Evolutionary conservation across 2,888 invertebrate species (phyloP).

Genomic region (Stramonita haemastoma): DNA sequence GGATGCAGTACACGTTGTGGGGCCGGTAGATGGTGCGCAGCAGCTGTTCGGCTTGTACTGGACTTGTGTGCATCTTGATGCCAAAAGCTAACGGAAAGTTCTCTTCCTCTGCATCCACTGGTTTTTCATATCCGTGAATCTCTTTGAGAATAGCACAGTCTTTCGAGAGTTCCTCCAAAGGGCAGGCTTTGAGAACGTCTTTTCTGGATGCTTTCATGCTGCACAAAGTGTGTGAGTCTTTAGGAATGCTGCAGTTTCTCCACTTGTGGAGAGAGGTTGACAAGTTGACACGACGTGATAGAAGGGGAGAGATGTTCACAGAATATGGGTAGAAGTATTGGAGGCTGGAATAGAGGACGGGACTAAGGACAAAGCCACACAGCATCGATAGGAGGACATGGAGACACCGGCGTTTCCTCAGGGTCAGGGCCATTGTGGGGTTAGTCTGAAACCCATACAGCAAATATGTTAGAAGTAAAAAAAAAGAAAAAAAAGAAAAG

Average conservation of each 20-base stretch:
- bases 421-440: too few species aligned
- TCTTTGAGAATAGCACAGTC: slow-evolving; percentile 50
- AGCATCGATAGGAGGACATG: too few species aligned
- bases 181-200: neutral
- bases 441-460: too few species aligned
- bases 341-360: too few species aligned
- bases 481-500: too few species aligned
- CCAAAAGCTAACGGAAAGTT: slow-evolving; percentile 68
- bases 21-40: slow-evolving; percentile 70
- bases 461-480: too few species aligned
- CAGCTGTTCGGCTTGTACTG: slow-evolving; percentile 61
- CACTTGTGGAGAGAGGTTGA: neutral
- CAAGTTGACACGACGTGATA: neutral
- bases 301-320: too few species aligned
- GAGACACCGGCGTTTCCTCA: too few species aligned
- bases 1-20: slow-evolving; percentile 74
- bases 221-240: neutral
- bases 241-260: neutral
- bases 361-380: too few species aligned
- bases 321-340: too few species aligned
- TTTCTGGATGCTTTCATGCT: neutral
- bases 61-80: slow-evolving; percentile 61
- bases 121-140: slow-evolving; percentile 49
- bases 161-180: slow-evolving; percentile 29
- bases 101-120: slow-evolving; percentile 37